Evolutionary conservation across 2,113 vertebrate species (phyloP), one percentile per base, ranked within the genome.

Genomic region (Rhinogobius similis): DNA sequence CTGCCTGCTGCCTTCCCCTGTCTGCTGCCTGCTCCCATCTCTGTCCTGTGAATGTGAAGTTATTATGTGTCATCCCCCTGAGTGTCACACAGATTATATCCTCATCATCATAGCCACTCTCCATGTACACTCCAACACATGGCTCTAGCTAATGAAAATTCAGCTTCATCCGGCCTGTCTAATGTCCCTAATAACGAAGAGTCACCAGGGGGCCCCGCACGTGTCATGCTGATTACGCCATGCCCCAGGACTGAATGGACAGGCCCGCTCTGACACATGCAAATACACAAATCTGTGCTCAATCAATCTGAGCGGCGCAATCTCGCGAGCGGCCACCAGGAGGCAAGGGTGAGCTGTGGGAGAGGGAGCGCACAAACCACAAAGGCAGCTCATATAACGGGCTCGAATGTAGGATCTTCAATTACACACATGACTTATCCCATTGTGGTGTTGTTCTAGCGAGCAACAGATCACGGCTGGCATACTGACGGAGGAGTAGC

Each of bases 311-410:
- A 13, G 24, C n/a, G 36, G 50, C 76, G 87, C 62, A 84, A 67
- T 20, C 26, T 10, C 21, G 5, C 26, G 18, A 16, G 5, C 69
- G 68, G 12, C 94, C 94, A 94, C 93, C 84, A 95, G 95, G 93
- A 93, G 95, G 94, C 94, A 94, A 93, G 82, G 88, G 87, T 89
- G 94, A 93, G 93, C 94, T 94, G 89, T 43, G 76, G 21, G 72
- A 88, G 23, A 80, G 8, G 4, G 20, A 36, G 13, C 18, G 27
- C 13, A 55, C n/a, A 21, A 46, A 56, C 67, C 63, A 20, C 38
- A n/a, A 16, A 67, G 24, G 69, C 68, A 55, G 76, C 67, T 71
- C 74, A 26, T 24, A 70, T 24, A 71, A 71, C 53, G 38, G 7
- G 56, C 72, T 75, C 48, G 75, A 67, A 62, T 65, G 69, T 39